Conservation (phyloP, 2,888 invertebrate species). For the Salpingus planirostris region DNA sequence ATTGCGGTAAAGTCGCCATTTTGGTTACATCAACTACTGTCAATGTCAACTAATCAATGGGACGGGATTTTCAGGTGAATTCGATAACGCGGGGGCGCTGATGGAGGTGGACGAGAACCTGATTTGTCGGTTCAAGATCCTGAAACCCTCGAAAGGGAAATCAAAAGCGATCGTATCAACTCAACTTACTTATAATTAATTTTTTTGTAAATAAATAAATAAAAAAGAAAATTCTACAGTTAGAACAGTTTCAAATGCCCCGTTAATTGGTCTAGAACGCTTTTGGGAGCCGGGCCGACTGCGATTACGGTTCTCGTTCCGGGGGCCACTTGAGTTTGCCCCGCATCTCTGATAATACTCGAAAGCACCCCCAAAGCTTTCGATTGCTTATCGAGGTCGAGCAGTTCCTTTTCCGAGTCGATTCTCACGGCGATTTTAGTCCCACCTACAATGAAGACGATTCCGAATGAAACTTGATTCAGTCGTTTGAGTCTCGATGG, state of each 20-base stretch:
- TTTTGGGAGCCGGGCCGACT: constrained; percentile 81
- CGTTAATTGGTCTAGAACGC: constrained; percentile 70
- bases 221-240: too few species aligned
- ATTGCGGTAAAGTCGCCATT: too few species aligned
- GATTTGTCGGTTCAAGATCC: too few species aligned
- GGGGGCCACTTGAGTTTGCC: constrained; percentile 83
- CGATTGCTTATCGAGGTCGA: constrained; percentile 61
- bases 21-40: too few species aligned
- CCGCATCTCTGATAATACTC: constrained; percentile 79
- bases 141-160: too few species aligned
- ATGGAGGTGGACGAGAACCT: constrained; percentile 99
- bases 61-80: too few species aligned
- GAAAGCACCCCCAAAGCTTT: constrained; percentile 59
- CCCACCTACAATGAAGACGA: constrained; percentile 50
- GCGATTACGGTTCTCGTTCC: constrained; percentile 87
- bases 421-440: constrained; percentile 81
- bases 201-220: too few species aligned
- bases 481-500: too few species aligned
- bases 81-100: constrained; percentile 86
- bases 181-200: too few species aligned
- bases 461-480: too few species aligned
- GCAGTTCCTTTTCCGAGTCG: constrained; percentile 66
- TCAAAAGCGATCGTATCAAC: too few species aligned
- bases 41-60: too few species aligned
- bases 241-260: constrained; percentile 81